Evolutionary conservation across 2,797 vertebrate species (phyloP).

Genomic region (Gallirallus australis): DNA sequence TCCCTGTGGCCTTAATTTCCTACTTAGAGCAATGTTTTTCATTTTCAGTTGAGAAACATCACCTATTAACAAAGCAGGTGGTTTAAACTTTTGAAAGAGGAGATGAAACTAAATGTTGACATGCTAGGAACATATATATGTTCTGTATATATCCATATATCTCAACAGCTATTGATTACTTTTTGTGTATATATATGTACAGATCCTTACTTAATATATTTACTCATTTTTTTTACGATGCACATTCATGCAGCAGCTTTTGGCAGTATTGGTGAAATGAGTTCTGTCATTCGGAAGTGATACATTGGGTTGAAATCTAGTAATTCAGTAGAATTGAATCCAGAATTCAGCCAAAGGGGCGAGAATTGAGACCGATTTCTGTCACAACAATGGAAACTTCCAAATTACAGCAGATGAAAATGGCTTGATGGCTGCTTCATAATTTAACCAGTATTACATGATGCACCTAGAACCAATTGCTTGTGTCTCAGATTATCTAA

Average conservation of each 20-base stretch:
- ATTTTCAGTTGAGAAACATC: conserved; percentile 3
- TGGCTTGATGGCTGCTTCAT: neutral
- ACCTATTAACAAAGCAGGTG: neutral
- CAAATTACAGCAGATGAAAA: conserved; percentile 29
- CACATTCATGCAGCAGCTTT: neutral
- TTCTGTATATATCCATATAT: neutral
- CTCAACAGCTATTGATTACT: neutral
- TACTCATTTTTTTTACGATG: neutral
- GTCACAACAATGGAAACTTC: neutral
- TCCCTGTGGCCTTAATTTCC: neutral
- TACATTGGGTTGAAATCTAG: neutral
- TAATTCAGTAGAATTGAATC: neutral
- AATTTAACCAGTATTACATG: neutral
- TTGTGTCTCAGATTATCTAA: neutral
- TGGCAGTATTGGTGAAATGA: neutral
- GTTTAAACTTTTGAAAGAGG: conserved; percentile 28
- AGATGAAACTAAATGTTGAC: neutral
- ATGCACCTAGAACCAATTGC: neutral
- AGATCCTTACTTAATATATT: neutral
- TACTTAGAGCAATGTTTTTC: conserved; percentile 8
- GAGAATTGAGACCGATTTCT: conserved; percentile 12
- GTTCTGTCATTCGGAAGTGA: neutral
- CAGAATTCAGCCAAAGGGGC: neutral
- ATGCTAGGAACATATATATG: neutral
- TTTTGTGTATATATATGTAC: neutral